Base-by-base conservation (phyloP, 2,888 invertebrate genomes). In the Diogma glabrata region DNA sequence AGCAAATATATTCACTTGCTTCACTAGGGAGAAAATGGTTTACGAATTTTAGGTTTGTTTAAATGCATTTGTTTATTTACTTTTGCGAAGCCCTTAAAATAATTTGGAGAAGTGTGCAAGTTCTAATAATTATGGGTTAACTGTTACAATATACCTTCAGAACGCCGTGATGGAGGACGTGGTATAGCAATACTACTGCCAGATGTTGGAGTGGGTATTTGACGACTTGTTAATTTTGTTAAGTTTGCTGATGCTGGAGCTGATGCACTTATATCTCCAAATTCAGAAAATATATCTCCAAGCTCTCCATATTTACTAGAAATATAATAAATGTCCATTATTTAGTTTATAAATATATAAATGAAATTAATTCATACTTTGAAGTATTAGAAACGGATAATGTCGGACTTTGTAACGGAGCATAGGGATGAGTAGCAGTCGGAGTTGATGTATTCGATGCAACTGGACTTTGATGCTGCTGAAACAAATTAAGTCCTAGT, bases 111-210 rank as follows among this genome's bases (percentile, higher is more conserved):
- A n/a, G n/a, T n/a, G n/a, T n/a, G n/a, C n/a, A n/a, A n/a, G n/a
- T n/a, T n/a, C n/a, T n/a, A n/a, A n/a, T n/a, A n/a, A n/a, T n/a
- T n/a, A n/a, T n/a, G n/a, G n/a, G n/a, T n/a, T n/a, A n/a, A n/a
- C n/a, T n/a, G n/a, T n/a, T n/a, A n/a, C n/a, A n/a, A n/a, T n/a
- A n/a, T n/a, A 48, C 72, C 75, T 59, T 91, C 90, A 1, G 88
- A 87, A 49, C 89, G 78, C 50, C 91, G 74, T 2, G 91, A 91
- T 2, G 91, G 90, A 4, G 91, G 91, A 54, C 91, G 76, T n/a
- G 91, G 91, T 58, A 92, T 82, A 19, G 87, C 84, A 64, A 90
- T 89, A 46, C 83, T 81, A 47, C 78, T 75, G 26, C 73, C 73
- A n/a, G 81, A 81, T 3, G 84, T 84, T 2, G 87, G 84, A 3